A percentile compares a stretch with the other conserved stretches of the same genome.
phyloP scores from a whole-genome alignment of 2,113 vertebrate species.

The Catharus bicknelli region DNA sequence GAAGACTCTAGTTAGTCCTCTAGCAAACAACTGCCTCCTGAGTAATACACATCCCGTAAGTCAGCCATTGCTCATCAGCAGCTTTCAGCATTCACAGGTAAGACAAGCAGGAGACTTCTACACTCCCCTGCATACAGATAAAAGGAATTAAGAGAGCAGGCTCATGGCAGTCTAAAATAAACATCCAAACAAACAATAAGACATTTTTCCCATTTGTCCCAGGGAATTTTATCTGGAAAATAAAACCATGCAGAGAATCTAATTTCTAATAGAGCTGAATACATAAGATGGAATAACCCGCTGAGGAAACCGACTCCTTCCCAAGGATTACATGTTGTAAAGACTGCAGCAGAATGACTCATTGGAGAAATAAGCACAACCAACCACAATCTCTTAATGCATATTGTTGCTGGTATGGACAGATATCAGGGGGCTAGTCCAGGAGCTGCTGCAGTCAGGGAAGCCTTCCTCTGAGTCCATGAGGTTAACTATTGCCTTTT shows the following conservation, averaged over 20 bases:
- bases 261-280: conserved; percentile 48
- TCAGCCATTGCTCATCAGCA: conserved; percentile 7
- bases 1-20: conserved; percentile 17
- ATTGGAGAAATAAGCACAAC: conserved; percentile 39
- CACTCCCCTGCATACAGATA: conserved; percentile 22
- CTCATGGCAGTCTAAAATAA: conserved; percentile 39
- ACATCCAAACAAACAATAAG: conserved; percentile 47
- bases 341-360: conserved; percentile 18
- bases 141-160: conserved; percentile 46
- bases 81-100: conserved; percentile 4
- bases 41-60: not conserved
- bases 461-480: not conserved
- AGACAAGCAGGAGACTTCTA: conserved; percentile 13
- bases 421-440: conserved; percentile 3
- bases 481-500: conserved; percentile 24
- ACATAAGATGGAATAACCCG: conserved; percentile 32
- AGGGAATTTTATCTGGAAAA: conserved; percentile 60
- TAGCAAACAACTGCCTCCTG: not conserved
- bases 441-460: not conserved
- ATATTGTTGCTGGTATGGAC: not conserved
- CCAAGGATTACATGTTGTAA: conserved; percentile 32
- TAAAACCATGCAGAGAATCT: conserved; percentile 57
- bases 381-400: conserved; percentile 34
- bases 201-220: conserved; percentile 13
- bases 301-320: conserved; percentile 32